phyloP scores from a whole-genome alignment of 2,888 invertebrate genomes.

The Cancer borealis region DNA sequence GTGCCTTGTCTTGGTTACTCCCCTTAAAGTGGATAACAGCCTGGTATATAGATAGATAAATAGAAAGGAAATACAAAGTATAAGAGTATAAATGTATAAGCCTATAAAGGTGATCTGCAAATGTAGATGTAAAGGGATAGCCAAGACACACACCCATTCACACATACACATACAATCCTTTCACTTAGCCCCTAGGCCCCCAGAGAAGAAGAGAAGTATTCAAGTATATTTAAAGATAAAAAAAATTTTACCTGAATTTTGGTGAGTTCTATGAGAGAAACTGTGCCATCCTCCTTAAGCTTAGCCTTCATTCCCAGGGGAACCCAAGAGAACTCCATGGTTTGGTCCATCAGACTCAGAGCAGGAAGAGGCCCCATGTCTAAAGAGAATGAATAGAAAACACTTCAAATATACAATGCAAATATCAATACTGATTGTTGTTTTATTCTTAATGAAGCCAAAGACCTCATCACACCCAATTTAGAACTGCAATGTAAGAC shows the following conservation, averaged over 20 bases:
- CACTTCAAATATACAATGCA: not conserved
- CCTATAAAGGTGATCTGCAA: not conserved
- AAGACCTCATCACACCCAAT: not conserved
- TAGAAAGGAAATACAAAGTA: not conserved
- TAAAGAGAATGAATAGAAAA: not conserved
- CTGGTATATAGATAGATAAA: too few relatives aligned
- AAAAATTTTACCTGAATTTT: slow-evolving; percentile 63
- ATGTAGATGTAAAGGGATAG: not conserved
- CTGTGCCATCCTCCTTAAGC: slow-evolving; percentile 72
- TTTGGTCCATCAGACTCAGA: slow-evolving; percentile 72
- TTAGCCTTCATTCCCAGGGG: slow-evolving; percentile 73
- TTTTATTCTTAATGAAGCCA: not conserved
- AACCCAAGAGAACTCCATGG: slow-evolving; percentile 77
- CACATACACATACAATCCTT: too few relatives aligned
- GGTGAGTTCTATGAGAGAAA: slow-evolving; percentile 67
- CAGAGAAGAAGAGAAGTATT: too few relatives aligned
- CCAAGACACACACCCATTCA: too few relatives aligned
- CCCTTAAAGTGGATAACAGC: too few relatives aligned
- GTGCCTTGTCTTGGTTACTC: too few relatives aligned
- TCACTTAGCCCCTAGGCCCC: too few relatives aligned
- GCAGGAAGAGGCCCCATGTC: slow-evolving; percentile 56
- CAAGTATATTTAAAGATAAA: not conserved
- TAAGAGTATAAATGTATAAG: not conserved
- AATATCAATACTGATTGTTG: not conserved
- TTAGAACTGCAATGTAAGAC: not conserved